Evolutionary conservation across 2,888 invertebrate genomes (phyloP), one percentile per base, ranked within the genome.

Genomic region (Drosophila meridionalis): DNA sequence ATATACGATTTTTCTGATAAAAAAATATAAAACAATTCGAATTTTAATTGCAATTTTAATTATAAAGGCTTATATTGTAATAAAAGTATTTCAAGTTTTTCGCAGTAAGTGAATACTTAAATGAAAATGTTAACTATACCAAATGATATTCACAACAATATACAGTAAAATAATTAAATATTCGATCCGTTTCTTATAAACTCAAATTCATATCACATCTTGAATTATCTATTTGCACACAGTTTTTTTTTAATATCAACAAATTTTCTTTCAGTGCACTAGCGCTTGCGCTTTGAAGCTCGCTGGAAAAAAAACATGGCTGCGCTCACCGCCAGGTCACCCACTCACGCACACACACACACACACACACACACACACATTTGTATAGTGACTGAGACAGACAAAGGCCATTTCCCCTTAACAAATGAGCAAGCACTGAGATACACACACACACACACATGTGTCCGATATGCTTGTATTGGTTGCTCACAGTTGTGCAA

Each of bases 321-420:
- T 82, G 85, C 88, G 64, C 85, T 85, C 85, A 78, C 75, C 57
- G 75, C 77, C 87, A 59, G 69, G n/a, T 20, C 20, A 42, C 74
- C n/a, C 65, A 53, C 67, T 26, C 73, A 70, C 55, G 42, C 47
- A 20, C 73, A 70, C 52, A 30, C 72, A 70, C 53, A 42, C 40
- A 48, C 58, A 52, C 20, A 53, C 36, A 48, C 38, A 43, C 20
- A 45, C 34, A 47, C 12, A 42, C 47, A 34, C 57, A 63, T 47
- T 47, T 43, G 59, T 45, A 47, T 53, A 58, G 45, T 38, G 63
- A 26, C 62, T 58, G 77, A 82, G 89, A 89, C 89, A 89, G 85
- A 85, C 85, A 89, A 86, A 81, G 88, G 73, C 74, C 83, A 88
- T 90, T 87, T 90, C 87, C 89, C 87, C 87, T 87, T 68, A 86